Conservation (phyloP, 2,797 vertebrate genomes). For the Sebastolobus altivelis region DNA sequence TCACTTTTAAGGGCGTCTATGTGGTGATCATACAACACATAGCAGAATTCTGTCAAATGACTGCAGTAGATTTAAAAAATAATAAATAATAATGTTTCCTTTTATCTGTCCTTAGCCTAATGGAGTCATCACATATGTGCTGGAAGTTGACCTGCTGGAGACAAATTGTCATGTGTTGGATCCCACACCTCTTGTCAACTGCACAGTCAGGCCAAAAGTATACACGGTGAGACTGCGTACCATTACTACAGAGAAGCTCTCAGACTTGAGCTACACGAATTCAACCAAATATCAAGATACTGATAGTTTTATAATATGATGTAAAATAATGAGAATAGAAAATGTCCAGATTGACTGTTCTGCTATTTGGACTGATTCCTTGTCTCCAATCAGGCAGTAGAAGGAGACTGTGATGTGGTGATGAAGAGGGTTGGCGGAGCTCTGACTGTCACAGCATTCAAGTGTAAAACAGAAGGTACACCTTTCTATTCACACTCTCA, state of each 20-base stretch:
- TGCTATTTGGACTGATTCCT: neutral
- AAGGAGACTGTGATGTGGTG: slow-evolving; percentile 86
- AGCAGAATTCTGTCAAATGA: neutral
- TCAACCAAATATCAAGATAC: neutral
- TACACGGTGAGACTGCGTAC: slow-evolving; percentile 72
- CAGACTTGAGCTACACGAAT: neutral
- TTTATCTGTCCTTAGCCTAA: slow-evolving; percentile 55
- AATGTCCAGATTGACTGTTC: neutral
- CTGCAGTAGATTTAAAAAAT: neutral
- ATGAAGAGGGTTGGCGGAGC: slow-evolving; percentile 70
- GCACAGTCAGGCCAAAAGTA: slow-evolving; percentile 79
- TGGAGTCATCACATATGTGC: slow-evolving; percentile 58
- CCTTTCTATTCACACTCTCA: neutral
- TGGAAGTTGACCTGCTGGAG: slow-evolving; percentile 86
- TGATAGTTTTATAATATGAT: neutral
- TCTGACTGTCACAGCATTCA: slow-evolving; percentile 80
- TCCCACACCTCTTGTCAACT: slow-evolving; percentile 82
- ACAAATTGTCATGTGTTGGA: slow-evolving; percentile 85
- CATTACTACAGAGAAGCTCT: neutral
- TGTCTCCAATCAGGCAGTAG: slow-evolving; percentile 76
- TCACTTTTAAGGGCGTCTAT: neutral
- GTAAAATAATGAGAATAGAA: neutral
- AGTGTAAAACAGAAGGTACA: slow-evolving; percentile 86
- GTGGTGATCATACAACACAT: neutral
- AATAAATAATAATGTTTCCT: neutral